phyloP scores from a whole-genome alignment of 2,888 invertebrate genomes.

The Drosophila fungiperda region DNA sequence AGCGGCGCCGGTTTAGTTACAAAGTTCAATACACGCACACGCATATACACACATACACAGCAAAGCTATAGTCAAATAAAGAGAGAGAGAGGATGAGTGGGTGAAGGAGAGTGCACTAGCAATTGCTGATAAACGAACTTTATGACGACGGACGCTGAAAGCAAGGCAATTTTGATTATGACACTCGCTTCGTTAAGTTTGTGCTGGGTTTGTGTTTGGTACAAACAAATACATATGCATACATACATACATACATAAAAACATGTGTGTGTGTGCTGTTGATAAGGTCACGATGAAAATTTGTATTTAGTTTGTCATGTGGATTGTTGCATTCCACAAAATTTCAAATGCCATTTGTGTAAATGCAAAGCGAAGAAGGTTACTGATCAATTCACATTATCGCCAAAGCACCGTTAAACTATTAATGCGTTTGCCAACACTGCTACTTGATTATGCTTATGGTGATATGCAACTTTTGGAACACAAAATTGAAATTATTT shows the following conservation, averaged over 20 bases:
- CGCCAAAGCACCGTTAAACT: neutral
- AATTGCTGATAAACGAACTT: conserved; percentile 35
- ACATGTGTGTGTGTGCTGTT: neutral
- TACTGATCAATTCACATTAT: neutral
- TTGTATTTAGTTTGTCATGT: conserved; percentile 11
- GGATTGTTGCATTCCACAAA: conserved; percentile 10
- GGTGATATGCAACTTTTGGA: neutral
- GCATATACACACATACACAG: neutral
- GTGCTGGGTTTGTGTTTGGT: neutral
- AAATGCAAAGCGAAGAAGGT: neutral
- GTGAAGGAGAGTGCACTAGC: conserved; percentile 4
- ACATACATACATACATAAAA: neutral
- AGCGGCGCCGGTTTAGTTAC: conserved; percentile 12
- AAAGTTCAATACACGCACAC: conserved; percentile 45
- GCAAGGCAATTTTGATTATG: conserved; percentile 16
- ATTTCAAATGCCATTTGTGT: neutral
- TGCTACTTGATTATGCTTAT: neutral
- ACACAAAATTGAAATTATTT: neutral
- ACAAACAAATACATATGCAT: neutral
- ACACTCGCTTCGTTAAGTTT: conserved; percentile 18
- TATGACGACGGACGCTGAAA: conserved; percentile 17
- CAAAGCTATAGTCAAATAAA: neutral
- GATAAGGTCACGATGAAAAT: conserved; percentile 26
- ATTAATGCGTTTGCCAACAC: neutral
- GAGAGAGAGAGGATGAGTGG: too few relatives aligned